phyloP scores from a whole-genome alignment of 2,888 invertebrate genomes.

The Bruchidius siliquastri region DNA sequence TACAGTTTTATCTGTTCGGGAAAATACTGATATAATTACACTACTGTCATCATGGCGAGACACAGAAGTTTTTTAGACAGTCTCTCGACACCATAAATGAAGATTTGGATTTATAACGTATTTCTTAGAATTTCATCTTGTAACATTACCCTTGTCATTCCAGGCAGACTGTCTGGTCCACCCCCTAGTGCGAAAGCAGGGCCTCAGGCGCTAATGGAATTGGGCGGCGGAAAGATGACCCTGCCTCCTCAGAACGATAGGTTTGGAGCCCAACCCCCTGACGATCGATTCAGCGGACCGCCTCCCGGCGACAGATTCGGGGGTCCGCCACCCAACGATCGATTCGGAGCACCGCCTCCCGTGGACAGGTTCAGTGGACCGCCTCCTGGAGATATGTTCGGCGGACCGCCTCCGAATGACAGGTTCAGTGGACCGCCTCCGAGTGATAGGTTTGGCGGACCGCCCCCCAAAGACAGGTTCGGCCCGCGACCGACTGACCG shows the following conservation, averaged over 20 bases:
- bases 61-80: too few relatives aligned
- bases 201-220: not conserved
- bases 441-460: conserved; percentile 11
- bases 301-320: not conserved
- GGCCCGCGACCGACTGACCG: too few relatives aligned
- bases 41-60: too few relatives aligned
- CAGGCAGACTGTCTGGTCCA: not conserved
- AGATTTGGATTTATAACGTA: too few relatives aligned
- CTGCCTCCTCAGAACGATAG: not conserved
- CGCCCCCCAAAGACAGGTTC: conserved; percentile 5
- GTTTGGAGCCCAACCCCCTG: not conserved
- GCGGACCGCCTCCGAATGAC: not conserved
- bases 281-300: not conserved
- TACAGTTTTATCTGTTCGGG: too few relatives aligned
- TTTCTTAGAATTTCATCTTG: too few relatives aligned
- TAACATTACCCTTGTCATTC: too few relatives aligned
- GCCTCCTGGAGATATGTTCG: not conserved
- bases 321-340: not conserved
- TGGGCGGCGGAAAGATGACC: not conserved
- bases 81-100: too few relatives aligned
- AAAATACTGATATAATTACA: too few relatives aligned
- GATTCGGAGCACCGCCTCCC: conserved; percentile 5
- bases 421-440: conserved; percentile 2
- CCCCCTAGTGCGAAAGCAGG: not conserved
- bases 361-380: conserved; percentile 2